Conservation (phyloP, 1,140 invertebrate species). For the Caerostris extrusa region DNA sequence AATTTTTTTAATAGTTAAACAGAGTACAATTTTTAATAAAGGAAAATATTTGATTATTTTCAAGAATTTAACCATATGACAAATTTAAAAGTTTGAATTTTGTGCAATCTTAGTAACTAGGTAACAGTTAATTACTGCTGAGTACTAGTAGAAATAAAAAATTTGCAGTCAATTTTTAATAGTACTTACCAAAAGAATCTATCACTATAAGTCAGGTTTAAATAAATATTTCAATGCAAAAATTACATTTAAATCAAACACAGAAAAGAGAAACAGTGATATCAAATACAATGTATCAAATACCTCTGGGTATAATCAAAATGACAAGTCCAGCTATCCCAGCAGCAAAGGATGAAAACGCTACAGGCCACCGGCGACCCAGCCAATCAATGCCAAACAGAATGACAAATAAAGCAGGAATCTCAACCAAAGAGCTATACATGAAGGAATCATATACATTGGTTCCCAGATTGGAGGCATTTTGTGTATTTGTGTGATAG, state of each 20-base stretch:
- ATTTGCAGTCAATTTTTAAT: not conserved
- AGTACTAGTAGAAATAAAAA: not conserved
- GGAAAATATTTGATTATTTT: no score
- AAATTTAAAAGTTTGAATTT: no score
- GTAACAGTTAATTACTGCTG: not conserved
- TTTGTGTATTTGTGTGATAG: slow-evolving; percentile 78
- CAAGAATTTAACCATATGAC: no score
- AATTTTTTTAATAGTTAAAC: no score
- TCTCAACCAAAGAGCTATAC: slow-evolving; percentile 78
- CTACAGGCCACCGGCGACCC: slow-evolving; percentile 81
- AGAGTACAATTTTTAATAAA: no score
- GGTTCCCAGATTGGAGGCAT: slow-evolving; percentile 78
- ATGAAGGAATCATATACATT: slow-evolving; percentile 78
- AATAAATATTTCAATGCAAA: not conserved
- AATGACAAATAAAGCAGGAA: slow-evolving; percentile 78
- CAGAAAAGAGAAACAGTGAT: not conserved
- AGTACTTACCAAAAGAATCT: slow-evolving; percentile 70
- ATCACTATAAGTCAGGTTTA: slow-evolving; percentile 36
- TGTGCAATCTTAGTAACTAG: no score
- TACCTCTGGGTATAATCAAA: slow-evolving; percentile 79
- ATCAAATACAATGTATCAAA: not conserved
- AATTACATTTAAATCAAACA: not conserved
- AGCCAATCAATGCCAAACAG: slow-evolving; percentile 79
- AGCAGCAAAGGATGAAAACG: slow-evolving; percentile 79
- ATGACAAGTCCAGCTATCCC: slow-evolving; percentile 80